Base-by-base conservation (phyloP, 30 jellyfish, hydroid and myxozoan species). In the Haliclystus octoradiatus region DNA sequence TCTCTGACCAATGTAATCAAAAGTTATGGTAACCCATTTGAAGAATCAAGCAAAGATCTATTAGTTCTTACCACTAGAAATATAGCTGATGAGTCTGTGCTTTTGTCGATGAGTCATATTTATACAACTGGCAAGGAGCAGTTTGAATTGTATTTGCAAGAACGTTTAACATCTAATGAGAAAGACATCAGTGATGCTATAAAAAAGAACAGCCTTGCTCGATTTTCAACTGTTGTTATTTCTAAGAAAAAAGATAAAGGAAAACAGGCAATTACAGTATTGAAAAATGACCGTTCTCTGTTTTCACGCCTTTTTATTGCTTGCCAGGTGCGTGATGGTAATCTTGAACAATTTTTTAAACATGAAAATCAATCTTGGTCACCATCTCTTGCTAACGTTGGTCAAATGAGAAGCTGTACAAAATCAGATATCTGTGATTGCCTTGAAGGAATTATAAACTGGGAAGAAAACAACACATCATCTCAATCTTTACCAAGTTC, bases 281-380 rank as follows among this genome's bases (percentile, higher is more conserved):
- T 79, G 1, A 26, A 67, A 40, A 52, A 77, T 15, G 92, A 77
- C 47, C 25, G 66, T 3, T 64, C 52, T 47, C 93, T 70, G 46
- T 79, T 7, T 62, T 68, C 93, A 1, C 26, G 70, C 28, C 67
- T 79, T 1, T 70, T 34, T 63, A 76, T 80, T 26, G 70, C 82
- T 1, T 73, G 74, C 49, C 94, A 80, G 61, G 1, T 49, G 9
- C 31, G 94, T 30, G 31, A 66, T 35, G 72, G 82, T 34, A 68
- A 80, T 52, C 52, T 80, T 31, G 85, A 63, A 0, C 83, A 72
- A 52, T 72, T 80, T 52, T 80, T 73, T 49, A 49, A 31, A 0
- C 76, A 73, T 31, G 89, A 80, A 46, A 80, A 73, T 65, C 94
- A 80, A 2, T 35, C 72, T 63, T 71, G 31, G 49, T 81, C 93